Evolutionary conservation across 2,888 invertebrate species (phyloP).

Genomic region (Linyphia triangularis): DNA sequence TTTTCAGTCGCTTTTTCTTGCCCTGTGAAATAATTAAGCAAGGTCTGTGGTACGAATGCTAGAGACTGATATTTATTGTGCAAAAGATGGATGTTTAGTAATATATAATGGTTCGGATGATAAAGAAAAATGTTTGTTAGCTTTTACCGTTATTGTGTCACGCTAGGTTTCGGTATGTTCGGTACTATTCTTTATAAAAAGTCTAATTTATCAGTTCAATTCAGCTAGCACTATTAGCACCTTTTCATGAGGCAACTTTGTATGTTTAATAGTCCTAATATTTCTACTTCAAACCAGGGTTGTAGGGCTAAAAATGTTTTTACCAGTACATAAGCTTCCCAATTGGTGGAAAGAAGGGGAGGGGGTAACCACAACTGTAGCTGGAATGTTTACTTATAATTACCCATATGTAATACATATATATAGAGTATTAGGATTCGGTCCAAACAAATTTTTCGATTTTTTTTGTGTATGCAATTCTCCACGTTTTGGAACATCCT

Average conservation of each 20-base stretch:
- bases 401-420: no score
- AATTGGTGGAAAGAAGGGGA: neutral
- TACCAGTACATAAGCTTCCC: no score
- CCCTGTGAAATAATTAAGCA: conserved; percentile 63
- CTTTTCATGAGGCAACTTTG: neutral
- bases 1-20: conserved; percentile 22
- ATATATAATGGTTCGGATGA: conserved; percentile 23
- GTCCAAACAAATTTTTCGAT: no score
- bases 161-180: conserved; percentile 9
- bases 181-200: neutral
- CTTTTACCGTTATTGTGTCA: conserved; percentile 56
- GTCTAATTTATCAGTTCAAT: neutral
- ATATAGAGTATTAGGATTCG: no score
- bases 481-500: no score
- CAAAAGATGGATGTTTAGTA: neutral
- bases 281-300: neutral
- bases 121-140: neutral
- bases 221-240: neutral
- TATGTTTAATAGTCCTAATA: neutral
- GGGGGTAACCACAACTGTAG: neutral
- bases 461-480: no score
- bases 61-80: conserved; percentile 37
- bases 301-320: no score
- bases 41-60: conserved; percentile 44
- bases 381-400: neutral